These are phyloP conservation scores for Etia nguti DNA, from an alignment of 2,113 vertebrate species.

Conservation along the genomic window DNA sequence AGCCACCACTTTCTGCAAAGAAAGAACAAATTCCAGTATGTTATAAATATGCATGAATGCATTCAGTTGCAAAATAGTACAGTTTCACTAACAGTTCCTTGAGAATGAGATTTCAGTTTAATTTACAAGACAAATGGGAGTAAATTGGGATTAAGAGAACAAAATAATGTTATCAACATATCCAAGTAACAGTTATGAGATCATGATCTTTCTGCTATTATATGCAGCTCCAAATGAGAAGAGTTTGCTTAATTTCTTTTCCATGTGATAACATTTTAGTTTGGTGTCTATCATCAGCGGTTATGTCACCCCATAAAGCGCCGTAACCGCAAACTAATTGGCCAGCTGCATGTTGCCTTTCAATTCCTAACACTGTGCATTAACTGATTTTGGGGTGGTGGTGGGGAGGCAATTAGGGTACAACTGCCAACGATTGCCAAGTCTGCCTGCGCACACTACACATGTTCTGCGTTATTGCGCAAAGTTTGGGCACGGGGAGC, in stretches of 20 bases:
- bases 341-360: conserved; percentile 25
- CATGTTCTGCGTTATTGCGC: conserved; percentile 26
- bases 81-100: not conserved
- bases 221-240: not conserved
- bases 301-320: conserved; percentile 37
- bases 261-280: not conserved
- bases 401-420: not conserved
- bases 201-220: not conserved
- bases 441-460: not conserved
- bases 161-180: not conserved
- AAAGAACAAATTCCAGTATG: not conserved
- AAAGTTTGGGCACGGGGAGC: conserved; percentile 26
- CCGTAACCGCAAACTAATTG: conserved; percentile 33
- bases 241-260: not conserved
- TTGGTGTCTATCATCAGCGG: conserved; percentile 20
- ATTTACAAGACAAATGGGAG: not conserved
- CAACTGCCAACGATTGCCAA: not conserved
- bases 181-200: not conserved
- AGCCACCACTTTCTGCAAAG: conserved; percentile 77
- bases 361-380: not conserved
- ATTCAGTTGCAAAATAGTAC: not conserved
- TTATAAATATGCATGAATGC: not conserved
- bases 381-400: conserved; percentile 1
- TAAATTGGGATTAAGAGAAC: not conserved
- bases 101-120: not conserved